Evolutionary conservation across 2,797 vertebrate genomes (phyloP).

Genomic region (Pteronotus mesoamericanus): DNA sequence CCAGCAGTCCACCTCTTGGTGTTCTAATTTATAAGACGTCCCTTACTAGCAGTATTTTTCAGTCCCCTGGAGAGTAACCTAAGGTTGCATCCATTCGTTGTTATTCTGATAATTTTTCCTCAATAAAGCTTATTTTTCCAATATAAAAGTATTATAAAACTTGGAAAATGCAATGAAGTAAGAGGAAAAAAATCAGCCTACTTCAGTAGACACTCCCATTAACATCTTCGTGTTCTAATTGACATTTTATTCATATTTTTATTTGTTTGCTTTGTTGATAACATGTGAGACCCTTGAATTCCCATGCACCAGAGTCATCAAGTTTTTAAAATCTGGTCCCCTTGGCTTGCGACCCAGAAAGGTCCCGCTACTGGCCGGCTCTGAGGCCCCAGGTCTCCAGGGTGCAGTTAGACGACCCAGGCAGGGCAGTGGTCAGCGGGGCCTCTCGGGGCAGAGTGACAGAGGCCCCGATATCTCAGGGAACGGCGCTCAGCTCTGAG

Average conservation of each 20-base stretch:
- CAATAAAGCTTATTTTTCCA: not conserved
- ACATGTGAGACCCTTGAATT: conserved; percentile 61
- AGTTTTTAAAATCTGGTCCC: conserved; percentile 57
- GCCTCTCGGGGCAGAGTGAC: conserved; percentile 31
- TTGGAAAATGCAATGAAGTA: conserved; percentile 15
- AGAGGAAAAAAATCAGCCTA: not conserved
- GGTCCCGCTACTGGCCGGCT: not conserved
- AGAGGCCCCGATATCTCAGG: conserved; percentile 55
- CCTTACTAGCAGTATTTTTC: not conserved
- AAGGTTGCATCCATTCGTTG: not conserved
- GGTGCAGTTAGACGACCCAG: conserved; percentile 30
- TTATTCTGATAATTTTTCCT: conserved; percentile 3
- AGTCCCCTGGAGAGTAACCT: not conserved
- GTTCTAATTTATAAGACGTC: not conserved
- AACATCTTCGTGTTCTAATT: conserved; percentile 29
- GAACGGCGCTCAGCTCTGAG: conserved; percentile 11
- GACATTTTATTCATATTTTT: conserved; percentile 38
- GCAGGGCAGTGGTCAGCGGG: not conserved
- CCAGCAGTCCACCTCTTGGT: not conserved
- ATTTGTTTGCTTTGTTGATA: conserved; percentile 64
- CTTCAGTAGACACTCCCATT: not conserved
- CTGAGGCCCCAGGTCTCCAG: conserved; percentile 1
- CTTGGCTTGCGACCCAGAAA: conserved; percentile 7
- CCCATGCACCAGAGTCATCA: conserved; percentile 66
- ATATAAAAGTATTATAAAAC: not conserved